Base-by-base conservation (phyloP, 2,888 invertebrate genomes). In the Isotomurus palustris region DNA sequence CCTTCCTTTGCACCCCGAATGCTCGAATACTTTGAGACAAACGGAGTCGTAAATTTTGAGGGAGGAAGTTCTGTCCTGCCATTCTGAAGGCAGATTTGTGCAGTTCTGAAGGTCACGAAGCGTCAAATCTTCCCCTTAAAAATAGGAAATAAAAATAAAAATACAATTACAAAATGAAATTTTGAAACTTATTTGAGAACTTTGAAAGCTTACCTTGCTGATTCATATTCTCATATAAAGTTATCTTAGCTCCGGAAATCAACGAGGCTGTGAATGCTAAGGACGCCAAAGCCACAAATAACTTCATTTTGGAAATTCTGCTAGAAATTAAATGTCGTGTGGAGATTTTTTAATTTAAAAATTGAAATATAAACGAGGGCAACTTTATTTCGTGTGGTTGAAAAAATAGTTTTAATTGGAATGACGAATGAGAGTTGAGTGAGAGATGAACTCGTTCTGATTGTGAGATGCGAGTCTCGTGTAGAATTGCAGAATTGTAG, bases 11-110 rank as follows among this genome's bases (percentile, higher is more conserved):
- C 65, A 65, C 19, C 47, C 62, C 6, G 49, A 48, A 53, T 65
- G 65, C 35, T 65, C 65, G 27, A 65, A 65, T 17, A 65, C 62
- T 51, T 65, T 65, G 6, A 65, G 51, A 22, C 65, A 65, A 6
- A 62, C 55, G 29, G 57, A 62, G 36, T 57, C 36, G 43, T 50
- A 49, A 50, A 65, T 65, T 29, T 65, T 47, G 17, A 65, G 29
- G 1, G 65, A 65, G 3, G 65, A 65, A n/a, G 62, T 57, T 44
- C 60, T 29, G 35, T 65, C 65, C 24, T 62, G 62, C 65, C 65
- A 65, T 19, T 62, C 61, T 2, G 40, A 17, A 4, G 65, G 65
- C 12, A 65, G 55, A 40, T 59, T 62, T 29, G 65, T 65, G 17
- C 65, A 65, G 25, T 65, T 65, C 38, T 62, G 57, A 6, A 65